Evolutionary conservation across 2,797 vertebrate species (phyloP).

Genomic region (Muscicapa comitata): DNA sequence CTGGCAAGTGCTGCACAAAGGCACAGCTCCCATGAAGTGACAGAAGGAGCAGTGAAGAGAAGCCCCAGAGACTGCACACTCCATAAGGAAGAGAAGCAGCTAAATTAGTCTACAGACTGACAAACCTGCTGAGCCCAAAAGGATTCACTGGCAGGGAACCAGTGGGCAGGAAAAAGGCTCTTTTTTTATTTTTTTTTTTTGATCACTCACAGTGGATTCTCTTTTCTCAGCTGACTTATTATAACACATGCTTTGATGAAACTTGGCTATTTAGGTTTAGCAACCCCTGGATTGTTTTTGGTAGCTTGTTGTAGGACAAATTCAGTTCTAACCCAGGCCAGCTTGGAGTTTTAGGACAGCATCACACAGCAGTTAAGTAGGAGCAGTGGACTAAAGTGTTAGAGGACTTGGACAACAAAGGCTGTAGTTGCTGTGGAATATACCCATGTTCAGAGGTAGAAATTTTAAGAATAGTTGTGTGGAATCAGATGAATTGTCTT

Average conservation of each 20-base stretch:
- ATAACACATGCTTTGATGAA: neutral
- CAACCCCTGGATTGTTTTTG: neutral
- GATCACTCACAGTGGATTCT: neutral
- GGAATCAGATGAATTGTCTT: neutral
- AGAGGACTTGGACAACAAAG: neutral
- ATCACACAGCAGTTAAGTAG: neutral
- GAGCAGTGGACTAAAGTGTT: neutral
- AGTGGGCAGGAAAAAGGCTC: neutral
- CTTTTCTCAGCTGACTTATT: neutral
- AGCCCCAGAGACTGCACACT: neutral
- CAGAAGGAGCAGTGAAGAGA: neutral
- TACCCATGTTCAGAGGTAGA: neutral
- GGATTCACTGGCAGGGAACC: neutral
- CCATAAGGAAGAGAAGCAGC: neutral
- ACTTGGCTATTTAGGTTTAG: neutral
- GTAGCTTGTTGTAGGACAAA: neutral
- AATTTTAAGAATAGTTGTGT: neutral
- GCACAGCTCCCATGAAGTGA: neutral
- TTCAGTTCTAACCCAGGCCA: neutral
- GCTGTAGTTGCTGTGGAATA: neutral
- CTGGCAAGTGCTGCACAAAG: neutral
- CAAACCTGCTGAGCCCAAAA: neutral
- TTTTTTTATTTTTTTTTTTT: neutral
- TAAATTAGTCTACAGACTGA: neutral
- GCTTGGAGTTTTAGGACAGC: neutral